Evolutionary conservation across 2,797 vertebrate genomes (phyloP).

Genomic region (Kryptolebias ocellatus): DNA sequence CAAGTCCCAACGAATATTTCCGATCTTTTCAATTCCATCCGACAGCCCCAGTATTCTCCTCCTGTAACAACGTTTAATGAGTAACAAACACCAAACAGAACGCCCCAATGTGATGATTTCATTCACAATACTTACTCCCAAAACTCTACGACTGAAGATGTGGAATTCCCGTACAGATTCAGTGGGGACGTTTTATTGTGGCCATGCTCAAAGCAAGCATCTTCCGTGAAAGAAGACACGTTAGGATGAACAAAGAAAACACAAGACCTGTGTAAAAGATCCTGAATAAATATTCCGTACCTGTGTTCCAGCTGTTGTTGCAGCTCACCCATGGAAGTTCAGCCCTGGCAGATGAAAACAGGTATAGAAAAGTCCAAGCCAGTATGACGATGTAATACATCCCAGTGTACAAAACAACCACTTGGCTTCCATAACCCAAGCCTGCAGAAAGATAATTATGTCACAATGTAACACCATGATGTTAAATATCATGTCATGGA

Average conservation of each 20-base stretch:
- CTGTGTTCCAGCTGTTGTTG: slow-evolving; percentile 83
- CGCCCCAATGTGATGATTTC: not conserved
- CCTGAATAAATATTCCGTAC: slow-evolving; percentile 46
- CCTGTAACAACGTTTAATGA: slow-evolving; percentile 69
- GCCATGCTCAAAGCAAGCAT: slow-evolving; percentile 84
- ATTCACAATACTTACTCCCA: slow-evolving; percentile 83
- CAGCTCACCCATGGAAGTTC: slow-evolving; percentile 84
- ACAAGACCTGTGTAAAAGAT: not conserved
- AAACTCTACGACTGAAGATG: slow-evolving; percentile 84
- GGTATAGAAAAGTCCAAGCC: slow-evolving; percentile 83
- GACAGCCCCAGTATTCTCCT: slow-evolving; percentile 92
- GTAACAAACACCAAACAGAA: not conserved
- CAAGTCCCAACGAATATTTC: slow-evolving; percentile 91
- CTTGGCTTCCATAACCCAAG: slow-evolving; percentile 81
- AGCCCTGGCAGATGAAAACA: slow-evolving; percentile 79
- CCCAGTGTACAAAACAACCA: slow-evolving; percentile 80
- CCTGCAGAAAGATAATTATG: slow-evolving; percentile 62
- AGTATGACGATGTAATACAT: slow-evolving; percentile 85
- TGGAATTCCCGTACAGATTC: slow-evolving; percentile 54
- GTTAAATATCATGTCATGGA: not conserved
- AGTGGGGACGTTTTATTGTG: slow-evolving; percentile 76
- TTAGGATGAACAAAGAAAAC: not conserved
- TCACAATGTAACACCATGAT: not conserved
- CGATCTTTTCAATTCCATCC: slow-evolving; percentile 89
- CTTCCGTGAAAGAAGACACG: slow-evolving; percentile 49